Percentiles rank a stretch among this genome's conserved stretches.
These are phyloP conservation scores for Antigone vipio DNA, from an alignment of 2,113 vertebrate genomes.

Conservation along the genomic window DNA sequence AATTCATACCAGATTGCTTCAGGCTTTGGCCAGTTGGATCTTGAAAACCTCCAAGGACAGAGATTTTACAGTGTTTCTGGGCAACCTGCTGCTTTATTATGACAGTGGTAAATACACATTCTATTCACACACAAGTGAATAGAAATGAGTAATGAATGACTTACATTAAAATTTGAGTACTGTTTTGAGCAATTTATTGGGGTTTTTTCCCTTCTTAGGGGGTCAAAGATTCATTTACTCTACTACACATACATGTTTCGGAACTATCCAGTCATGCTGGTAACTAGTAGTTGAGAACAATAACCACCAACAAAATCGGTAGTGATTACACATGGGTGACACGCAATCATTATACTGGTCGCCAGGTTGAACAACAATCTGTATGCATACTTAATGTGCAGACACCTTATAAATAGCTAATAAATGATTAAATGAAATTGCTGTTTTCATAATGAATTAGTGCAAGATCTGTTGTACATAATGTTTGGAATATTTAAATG, in stretches of 20 bases:
- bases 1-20: background rate
- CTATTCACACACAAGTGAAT: background rate
- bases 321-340: background rate
- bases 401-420: conserved; percentile 60
- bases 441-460: conserved; percentile 63
- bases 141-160: background rate
- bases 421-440: conserved; percentile 58
- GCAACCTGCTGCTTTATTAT: background rate
- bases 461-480: conserved; percentile 32
- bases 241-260: background rate
- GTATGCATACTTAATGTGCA: conserved; percentile 22
- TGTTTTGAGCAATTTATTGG: background rate
- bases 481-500: conserved; percentile 43
- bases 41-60: background rate
- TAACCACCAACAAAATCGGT: background rate
- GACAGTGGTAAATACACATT: background rate
- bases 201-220: accelerated
- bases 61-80: background rate
- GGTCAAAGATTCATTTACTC: background rate
- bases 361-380: conserved; percentile 36
- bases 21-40: background rate
- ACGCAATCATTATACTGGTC: background rate
- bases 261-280: background rate
- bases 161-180: background rate
- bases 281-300: background rate